Conservation (phyloP, 2,888 invertebrate genomes). For the Ichneumoninae sp. region DNA sequence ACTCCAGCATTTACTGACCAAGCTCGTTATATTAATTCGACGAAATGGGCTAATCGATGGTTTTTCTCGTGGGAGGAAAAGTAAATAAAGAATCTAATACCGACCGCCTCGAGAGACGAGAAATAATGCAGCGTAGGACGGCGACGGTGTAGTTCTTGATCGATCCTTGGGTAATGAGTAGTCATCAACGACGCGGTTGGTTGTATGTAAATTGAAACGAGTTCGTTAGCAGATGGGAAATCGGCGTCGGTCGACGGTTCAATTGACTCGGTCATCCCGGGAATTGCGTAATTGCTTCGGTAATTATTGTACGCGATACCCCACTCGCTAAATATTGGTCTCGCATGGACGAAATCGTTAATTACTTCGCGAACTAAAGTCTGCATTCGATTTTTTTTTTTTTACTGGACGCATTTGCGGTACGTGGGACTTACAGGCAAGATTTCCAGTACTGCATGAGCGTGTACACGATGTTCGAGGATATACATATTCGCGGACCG, state of each 20-base stretch:
- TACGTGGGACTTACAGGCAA: background rate
- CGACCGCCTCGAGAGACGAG: background rate
- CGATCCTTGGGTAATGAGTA: background rate
- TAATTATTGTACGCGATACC: background rate
- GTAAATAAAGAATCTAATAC: background rate
- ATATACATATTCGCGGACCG: background rate
- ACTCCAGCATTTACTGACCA: background rate
- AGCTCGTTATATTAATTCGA: background rate
- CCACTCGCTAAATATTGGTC: background rate
- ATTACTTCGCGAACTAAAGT: background rate
- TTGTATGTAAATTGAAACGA: background rate
- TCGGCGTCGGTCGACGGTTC: background rate
- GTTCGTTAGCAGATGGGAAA: background rate
- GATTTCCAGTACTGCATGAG: background rate
- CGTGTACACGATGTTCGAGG: background rate
- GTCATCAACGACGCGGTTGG: background rate
- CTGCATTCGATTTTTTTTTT: background rate
- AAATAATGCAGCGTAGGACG: background rate
- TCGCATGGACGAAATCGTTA: background rate
- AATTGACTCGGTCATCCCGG: background rate
- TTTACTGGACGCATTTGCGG: background rate
- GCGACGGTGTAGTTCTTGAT: background rate
- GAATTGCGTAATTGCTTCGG: background rate
- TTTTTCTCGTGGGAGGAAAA: background rate
- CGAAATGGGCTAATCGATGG: background rate